Evolutionary conservation across 1,140 invertebrate genomes (phyloP), one percentile per base, ranked within the genome.

Genomic region (Papilio xuthus): DNA sequence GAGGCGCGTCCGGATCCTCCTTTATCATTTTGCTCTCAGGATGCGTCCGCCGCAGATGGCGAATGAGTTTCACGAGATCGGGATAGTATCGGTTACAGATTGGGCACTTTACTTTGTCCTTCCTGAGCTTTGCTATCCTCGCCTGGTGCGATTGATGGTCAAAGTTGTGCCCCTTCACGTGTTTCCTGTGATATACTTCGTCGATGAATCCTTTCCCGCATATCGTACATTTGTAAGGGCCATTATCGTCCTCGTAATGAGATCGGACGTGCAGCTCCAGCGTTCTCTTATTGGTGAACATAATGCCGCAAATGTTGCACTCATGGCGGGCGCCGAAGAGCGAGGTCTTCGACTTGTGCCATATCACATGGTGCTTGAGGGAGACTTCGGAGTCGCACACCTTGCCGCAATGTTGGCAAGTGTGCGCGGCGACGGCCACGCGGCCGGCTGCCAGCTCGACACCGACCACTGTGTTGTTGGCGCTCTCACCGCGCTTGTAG

Each of bases 11-110:
- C 0, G 93, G 92, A 67, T 94, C 93, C 13, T 88, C 84, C 79
- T 94, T 94, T 18, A 94, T 90, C 93, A 94, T 94, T 81, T 94
- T 94, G 69, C 89, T 93, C 77, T 94, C 88, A 0, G 94, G 93
- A 83, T 94, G 94, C 8, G 90, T 90, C 4, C 89, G 83, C 13
- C 86, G 82, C 75, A 94, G 78, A 71, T 94, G 94, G 1, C 92
- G 86, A 18, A 94, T 92, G 20, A 94, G 85, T 81, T 92, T 90
- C 12, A 90, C 79, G 37, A 92, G 80, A 63, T 94, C 88, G 2
- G 93, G 87, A 75, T 93, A 94, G 78, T 86, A 90, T 12, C 90
- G 86, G 0, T 85, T 80, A 77, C 94, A 94, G 37, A 94, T 92
- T 0, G 94, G 93, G 81, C 94, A 94, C 47, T 93, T 91, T 3